A percentile compares a stretch with the other conserved stretches of the same genome.
Conservation (phyloP, 2,113 vertebrate genomes). For the Noctilio leporinus region DNA sequence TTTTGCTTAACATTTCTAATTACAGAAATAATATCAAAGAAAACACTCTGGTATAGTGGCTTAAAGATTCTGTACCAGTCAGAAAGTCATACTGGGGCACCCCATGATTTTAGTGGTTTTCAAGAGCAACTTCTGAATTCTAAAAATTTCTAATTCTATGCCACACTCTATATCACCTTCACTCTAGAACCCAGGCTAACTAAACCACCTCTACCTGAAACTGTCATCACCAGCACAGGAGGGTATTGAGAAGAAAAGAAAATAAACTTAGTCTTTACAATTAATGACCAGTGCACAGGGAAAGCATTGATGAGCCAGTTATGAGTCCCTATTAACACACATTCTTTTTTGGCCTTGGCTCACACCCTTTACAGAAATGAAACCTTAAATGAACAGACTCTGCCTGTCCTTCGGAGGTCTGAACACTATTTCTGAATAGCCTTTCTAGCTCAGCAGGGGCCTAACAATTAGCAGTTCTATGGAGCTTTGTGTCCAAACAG, state of each 20-base stretch:
- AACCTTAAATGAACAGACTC: neutral
- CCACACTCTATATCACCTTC: neutral
- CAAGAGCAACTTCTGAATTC: neutral
- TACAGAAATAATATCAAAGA: neutral
- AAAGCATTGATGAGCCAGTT: neutral
- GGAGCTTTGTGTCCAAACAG: neutral
- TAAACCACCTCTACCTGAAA: neutral
- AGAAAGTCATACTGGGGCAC: neutral
- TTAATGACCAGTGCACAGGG: neutral
- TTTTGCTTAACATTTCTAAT: neutral
- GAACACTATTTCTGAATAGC: neutral
- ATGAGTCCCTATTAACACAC: neutral
- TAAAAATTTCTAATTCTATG: neutral
- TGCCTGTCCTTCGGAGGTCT: neutral
- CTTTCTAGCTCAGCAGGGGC: neutral
- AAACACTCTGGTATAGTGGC: neutral
- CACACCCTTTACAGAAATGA: neutral
- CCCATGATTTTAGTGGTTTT: neutral
- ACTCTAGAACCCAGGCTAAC: neutral
- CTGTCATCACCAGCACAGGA: neutral
- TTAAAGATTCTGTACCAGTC: neutral
- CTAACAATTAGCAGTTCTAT: neutral
- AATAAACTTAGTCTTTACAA: neutral
- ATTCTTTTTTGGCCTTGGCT: neutral
- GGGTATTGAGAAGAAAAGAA: neutral